These are phyloP conservation scores for Batillaria attramentaria DNA, from an alignment of 1,140 invertebrate genomes.

Conservation along the genomic window DNA sequence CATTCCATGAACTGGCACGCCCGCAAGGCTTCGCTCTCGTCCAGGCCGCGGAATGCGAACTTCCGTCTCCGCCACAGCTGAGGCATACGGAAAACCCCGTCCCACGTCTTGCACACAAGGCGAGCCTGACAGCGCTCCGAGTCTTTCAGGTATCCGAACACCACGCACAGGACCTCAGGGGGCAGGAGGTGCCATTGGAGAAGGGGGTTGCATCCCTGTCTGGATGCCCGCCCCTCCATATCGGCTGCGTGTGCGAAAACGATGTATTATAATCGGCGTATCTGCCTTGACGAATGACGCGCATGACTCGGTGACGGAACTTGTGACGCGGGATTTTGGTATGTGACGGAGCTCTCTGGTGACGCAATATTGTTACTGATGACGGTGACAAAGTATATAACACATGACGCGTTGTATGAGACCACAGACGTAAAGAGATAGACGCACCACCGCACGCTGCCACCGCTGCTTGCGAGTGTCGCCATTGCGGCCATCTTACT, in stretches of 20 bases:
- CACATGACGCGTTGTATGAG: no score
- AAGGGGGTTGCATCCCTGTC: background rate
- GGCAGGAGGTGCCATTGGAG: slow-evolving; percentile 13
- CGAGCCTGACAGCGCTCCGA: slow-evolving; percentile 7
- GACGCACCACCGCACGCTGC: no score
- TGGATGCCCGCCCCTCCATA: slow-evolving; percentile 7
- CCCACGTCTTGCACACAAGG: slow-evolving; percentile 4
- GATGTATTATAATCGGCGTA: no score
- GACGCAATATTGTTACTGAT: background rate
- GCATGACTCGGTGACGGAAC: no score
- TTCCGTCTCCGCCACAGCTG: slow-evolving; percentile 5
- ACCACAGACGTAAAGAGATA: no score
- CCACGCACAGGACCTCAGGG: background rate
- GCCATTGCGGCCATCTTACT: no score
- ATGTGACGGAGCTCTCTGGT: no score
- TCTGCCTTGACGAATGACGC: background rate
- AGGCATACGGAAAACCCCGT: slow-evolving; percentile 11
- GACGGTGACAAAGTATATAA: no score
- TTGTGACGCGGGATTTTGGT: no score
- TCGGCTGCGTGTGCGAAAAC: no score
- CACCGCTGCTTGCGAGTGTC: no score
- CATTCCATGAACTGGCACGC: background rate
- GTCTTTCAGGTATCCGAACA: slow-evolving; percentile 3
- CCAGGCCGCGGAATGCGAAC: slow-evolving; percentile 3
- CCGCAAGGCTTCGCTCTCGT: background rate